phyloP scores from a whole-genome alignment of 1,140 invertebrate species.

The Drosophila lacertosa region DNA sequence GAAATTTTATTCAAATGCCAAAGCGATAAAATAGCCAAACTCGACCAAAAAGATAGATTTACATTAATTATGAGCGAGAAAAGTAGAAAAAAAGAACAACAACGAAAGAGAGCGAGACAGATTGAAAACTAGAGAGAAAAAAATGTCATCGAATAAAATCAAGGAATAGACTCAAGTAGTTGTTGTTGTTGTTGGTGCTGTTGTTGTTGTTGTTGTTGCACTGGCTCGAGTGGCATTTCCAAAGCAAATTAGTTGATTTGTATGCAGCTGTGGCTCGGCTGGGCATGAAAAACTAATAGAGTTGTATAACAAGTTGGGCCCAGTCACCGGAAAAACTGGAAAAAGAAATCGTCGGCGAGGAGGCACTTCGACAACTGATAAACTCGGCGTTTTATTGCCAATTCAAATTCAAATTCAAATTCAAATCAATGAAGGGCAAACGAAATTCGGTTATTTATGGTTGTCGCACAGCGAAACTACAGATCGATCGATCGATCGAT shows the following conservation, averaged over 20 bases:
- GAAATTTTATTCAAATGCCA: slow-evolving; percentile 74
- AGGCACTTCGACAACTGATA: slow-evolving; percentile 67
- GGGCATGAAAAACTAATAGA: slow-evolving; percentile 72
- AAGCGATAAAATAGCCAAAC: slow-evolving; percentile 46
- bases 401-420: slow-evolving; percentile 68
- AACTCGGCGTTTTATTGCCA: slow-evolving; percentile 73
- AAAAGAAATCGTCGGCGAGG: slow-evolving; percentile 34
- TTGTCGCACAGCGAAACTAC: slow-evolving; percentile 12
- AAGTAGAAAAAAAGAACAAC: background rate
- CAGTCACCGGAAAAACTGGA: slow-evolving; percentile 51
- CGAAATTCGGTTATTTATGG: slow-evolving; percentile 29
- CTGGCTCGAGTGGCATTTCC: slow-evolving; percentile 24
- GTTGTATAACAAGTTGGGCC: slow-evolving; percentile 69
- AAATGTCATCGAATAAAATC: slow-evolving; percentile 1
- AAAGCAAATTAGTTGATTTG: slow-evolving; percentile 74
- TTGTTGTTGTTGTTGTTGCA: slow-evolving; percentile 9
- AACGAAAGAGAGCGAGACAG: background rate
- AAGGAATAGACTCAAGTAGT: slow-evolving; percentile 13
- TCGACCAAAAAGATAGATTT: slow-evolving; percentile 50
- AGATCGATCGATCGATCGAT: slow-evolving; percentile 35
- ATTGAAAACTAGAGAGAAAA: background rate
- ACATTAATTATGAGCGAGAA: slow-evolving; percentile 69
- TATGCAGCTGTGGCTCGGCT: slow-evolving; percentile 48
- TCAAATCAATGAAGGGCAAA: slow-evolving; percentile 42
- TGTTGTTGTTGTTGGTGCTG: slow-evolving; percentile 6